Evolutionary conservation across 2,113 vertebrate species (phyloP).

Genomic region (Hiodon alosoides): DNA sequence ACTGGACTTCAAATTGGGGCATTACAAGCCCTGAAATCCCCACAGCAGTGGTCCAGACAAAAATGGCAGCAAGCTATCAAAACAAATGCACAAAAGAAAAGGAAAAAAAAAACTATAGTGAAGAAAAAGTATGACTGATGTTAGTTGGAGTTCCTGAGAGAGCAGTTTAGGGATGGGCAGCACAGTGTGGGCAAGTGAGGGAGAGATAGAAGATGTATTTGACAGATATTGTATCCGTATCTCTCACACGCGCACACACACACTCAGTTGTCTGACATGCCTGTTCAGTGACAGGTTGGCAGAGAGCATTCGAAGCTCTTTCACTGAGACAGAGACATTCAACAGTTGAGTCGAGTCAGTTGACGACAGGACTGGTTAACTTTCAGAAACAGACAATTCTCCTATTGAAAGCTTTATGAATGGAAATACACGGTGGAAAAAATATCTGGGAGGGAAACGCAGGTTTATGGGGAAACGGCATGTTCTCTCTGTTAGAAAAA

Average conservation of each 20-base stretch:
- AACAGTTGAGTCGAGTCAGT: constrained; percentile 5
- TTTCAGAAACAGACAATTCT: constrained; percentile 6
- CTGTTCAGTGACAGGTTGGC: constrained; percentile 12
- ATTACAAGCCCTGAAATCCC: too few species aligned
- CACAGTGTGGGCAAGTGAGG: background rate
- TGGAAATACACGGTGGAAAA: background rate
- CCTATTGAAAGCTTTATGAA: constrained; percentile 9
- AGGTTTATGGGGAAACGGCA: background rate
- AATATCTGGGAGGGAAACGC: background rate
- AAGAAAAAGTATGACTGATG: too few species aligned
- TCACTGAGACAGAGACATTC: constrained; percentile 13
- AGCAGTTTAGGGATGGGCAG: background rate
- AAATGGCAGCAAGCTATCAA: too few species aligned
- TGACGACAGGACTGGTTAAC: constrained; percentile 10
- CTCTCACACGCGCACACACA: background rate
- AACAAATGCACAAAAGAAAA: too few species aligned
- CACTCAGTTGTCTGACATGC: background rate
- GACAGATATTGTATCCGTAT: constrained; percentile 7
- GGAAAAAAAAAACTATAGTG: too few species aligned
- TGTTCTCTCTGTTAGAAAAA: background rate
- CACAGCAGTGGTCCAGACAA: too few species aligned
- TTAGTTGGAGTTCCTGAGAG: background rate
- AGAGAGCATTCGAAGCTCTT: constrained; percentile 10
- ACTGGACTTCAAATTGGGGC: too few species aligned
- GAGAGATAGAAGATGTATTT: background rate